Percentiles rank a stretch among this genome's conserved stretches.
phyloP scores from a whole-genome alignment of 2,888 invertebrate species.

The Apantesis nais region DNA sequence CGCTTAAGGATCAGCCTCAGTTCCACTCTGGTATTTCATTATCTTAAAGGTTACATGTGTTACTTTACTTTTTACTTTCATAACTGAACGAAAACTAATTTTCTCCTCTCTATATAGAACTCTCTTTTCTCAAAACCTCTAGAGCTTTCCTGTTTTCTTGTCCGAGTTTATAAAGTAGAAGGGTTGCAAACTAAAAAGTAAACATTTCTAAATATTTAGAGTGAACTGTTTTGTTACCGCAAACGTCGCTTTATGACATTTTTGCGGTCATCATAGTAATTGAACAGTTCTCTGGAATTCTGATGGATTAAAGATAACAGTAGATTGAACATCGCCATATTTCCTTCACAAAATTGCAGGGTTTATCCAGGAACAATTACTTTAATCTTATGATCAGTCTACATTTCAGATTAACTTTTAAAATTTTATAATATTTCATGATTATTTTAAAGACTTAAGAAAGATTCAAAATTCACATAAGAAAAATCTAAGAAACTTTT shows the following conservation, averaged over 20 bases:
- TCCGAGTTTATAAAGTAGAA: not conserved
- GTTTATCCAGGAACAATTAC: not conserved
- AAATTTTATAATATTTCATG: not conserved
- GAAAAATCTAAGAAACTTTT: not conserved
- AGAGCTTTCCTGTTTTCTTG: not conserved
- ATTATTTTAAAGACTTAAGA: not conserved
- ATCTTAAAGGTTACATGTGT: too few species aligned
- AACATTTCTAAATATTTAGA: not conserved
- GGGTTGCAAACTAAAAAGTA: not conserved
- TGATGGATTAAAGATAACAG: conserved; percentile 25
- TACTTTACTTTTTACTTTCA: too few species aligned
- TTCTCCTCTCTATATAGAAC: not conserved
- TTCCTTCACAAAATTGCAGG: conserved; percentile 7
- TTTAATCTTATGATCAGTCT: too few species aligned
- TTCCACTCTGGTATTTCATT: not conserved
- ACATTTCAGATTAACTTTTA: not conserved
- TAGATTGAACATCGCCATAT: conserved; percentile 9
- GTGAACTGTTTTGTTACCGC: conserved; percentile 46
- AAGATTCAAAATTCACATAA: not conserved
- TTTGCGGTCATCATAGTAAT: conserved; percentile 44
- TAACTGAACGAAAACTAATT: not conserved
- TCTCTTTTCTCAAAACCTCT: not conserved
- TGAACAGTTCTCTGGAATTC: conserved; percentile 29
- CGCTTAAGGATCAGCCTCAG: too few species aligned
- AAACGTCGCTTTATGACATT: conserved; percentile 32